A percentile compares a stretch with the other conserved stretches of the same genome.
Conservation (phyloP, 1,140 invertebrate species). For the Monochamus saltuarius region DNA sequence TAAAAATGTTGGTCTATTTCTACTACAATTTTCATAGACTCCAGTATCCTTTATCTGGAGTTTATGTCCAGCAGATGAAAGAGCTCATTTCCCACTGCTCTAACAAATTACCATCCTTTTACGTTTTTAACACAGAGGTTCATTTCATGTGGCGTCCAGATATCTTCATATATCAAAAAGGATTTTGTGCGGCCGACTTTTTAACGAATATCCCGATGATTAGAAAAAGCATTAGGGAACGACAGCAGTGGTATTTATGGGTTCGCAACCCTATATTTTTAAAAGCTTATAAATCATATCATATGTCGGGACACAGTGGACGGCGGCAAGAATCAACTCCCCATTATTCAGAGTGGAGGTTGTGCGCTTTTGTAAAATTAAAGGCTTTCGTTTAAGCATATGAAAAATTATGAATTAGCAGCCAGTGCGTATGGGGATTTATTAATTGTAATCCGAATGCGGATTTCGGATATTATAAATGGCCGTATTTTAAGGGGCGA, state of each 20-base stretch:
- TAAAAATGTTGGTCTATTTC: too few relatives aligned
- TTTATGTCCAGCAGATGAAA: too few relatives aligned
- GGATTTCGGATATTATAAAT: too few relatives aligned
- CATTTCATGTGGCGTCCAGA: not conserved
- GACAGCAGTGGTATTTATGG: constrained; percentile 39
- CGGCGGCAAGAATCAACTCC: constrained; percentile 41
- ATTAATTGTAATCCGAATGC: not conserved
- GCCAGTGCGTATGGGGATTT: constrained; percentile 4
- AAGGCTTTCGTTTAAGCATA: constrained; percentile 24
- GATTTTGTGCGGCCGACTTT: constrained; percentile 1
- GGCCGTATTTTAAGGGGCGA: not conserved
- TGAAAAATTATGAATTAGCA: constrained; percentile 21
- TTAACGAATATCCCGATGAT: constrained; percentile 8
- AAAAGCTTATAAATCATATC: constrained; percentile 42
- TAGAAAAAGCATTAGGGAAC: constrained; percentile 38
- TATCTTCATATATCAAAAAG: constrained; percentile 14
- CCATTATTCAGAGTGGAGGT: constrained; percentile 39
- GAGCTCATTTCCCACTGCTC: too few relatives aligned
- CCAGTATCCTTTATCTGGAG: too few relatives aligned
- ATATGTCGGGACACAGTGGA: constrained; percentile 18
- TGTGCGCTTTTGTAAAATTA: constrained; percentile 32
- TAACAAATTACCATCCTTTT: too few relatives aligned
- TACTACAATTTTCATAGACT: too few relatives aligned
- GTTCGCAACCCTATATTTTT: constrained; percentile 39
- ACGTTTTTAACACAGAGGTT: too few relatives aligned